These are phyloP conservation scores for Vesta saturnalis DNA, from an alignment of 2,888 invertebrate genomes.

Conservation along the genomic window DNA sequence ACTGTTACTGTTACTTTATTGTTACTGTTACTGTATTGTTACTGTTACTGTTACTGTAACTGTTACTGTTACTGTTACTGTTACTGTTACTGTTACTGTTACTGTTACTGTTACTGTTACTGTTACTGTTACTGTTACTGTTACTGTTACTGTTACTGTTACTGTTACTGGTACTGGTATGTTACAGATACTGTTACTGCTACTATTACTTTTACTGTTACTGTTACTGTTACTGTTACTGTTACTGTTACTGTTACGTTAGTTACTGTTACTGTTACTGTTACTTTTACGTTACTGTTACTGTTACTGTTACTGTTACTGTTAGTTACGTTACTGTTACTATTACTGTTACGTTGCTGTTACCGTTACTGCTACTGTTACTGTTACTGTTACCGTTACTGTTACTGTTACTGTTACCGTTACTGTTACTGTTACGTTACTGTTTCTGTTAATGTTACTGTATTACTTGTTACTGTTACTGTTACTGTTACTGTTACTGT, in stretches of 20 bases:
- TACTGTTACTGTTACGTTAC: no score
- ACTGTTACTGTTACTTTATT: no score
- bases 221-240: conserved; percentile 18
- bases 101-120: conserved; percentile 14
- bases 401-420: conserved; percentile 8
- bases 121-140: conserved; percentile 17
- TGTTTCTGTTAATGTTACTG: conserved; percentile 8
- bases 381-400: not conserved
- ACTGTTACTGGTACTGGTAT: conserved; percentile 22
- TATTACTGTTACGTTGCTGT: no score
- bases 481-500: not conserved
- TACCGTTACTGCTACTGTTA: conserved; percentile 14
- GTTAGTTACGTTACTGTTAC: no score
- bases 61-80: conserved; percentile 19
- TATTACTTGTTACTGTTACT: conserved; percentile 1
- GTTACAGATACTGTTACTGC: not conserved
- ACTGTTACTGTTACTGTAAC: conserved; percentile 17
- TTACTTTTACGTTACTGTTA: no score
- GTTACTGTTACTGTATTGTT: conserved; percentile 19
- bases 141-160: conserved; percentile 18
- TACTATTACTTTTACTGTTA: not conserved
- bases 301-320: no score
- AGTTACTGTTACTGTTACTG: no score
- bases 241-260: conserved; percentile 6
- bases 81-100: conserved; percentile 16